Conservation (phyloP, 2,113 vertebrate species). For the Xyliphius kryptos region DNA sequence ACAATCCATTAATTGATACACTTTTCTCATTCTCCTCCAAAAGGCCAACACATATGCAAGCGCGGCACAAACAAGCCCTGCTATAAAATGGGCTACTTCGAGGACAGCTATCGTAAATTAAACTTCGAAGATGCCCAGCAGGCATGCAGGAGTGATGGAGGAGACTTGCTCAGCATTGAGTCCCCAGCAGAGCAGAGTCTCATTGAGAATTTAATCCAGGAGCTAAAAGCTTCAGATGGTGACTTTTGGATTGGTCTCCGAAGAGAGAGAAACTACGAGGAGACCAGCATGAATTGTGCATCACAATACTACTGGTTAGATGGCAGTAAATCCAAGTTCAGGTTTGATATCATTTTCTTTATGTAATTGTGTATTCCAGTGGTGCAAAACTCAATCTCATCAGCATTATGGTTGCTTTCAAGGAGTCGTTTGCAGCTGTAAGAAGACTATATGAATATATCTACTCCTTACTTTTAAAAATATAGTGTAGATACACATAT, state of each 20-base stretch:
- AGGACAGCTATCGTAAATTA: slow-evolving; percentile 68
- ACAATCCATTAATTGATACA: too few species aligned
- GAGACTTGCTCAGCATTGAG: slow-evolving; percentile 80
- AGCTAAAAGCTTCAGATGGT: slow-evolving; percentile 77
- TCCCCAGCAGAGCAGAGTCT: slow-evolving; percentile 74
- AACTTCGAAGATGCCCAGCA: slow-evolving; percentile 74
- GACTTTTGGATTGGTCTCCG: slow-evolving; percentile 95
- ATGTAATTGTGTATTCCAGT: too few species aligned
- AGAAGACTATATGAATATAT: too few species aligned
- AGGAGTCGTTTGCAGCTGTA: too few species aligned
- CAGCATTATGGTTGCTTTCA: too few species aligned
- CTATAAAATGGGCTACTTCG: slow-evolving; percentile 87
- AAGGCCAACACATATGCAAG: slow-evolving; percentile 83
- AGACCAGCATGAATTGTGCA: slow-evolving; percentile 68
- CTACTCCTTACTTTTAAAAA: too few species aligned
- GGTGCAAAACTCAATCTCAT: too few species aligned
- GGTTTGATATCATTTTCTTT: too few species aligned
- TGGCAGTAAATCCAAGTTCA: slow-evolving; percentile 71
- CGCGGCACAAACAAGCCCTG: slow-evolving; percentile 77
- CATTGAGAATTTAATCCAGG: slow-evolving; percentile 75
- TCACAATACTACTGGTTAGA: slow-evolving; percentile 79
- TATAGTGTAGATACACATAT: too few species aligned
- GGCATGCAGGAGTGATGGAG: slow-evolving; percentile 74
- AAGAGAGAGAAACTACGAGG: slow-evolving; percentile 61
- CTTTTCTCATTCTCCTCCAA: slow-evolving; percentile 18